Evolutionary conservation across 1,140 invertebrate genomes (phyloP).

Genomic region (Brachionus asplanchnoidis): DNA sequence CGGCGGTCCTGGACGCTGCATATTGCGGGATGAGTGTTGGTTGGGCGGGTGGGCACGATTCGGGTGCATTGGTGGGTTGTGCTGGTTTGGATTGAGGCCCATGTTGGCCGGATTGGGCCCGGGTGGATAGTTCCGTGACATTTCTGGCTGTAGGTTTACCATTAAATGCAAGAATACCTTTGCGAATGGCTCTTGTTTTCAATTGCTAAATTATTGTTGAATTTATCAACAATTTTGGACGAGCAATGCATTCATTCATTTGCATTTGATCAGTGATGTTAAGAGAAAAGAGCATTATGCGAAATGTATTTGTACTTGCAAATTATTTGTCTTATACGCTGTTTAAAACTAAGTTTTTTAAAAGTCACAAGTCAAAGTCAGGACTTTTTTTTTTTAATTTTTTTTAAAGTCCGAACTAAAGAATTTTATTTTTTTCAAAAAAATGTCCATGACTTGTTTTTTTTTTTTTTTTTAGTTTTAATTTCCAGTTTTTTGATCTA

Average conservation of each 20-base stretch:
- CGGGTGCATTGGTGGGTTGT: background rate
- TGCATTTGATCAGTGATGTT: too few species aligned
- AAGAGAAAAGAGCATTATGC: too few species aligned
- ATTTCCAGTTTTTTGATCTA: too few species aligned
- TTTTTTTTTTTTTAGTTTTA: too few species aligned
- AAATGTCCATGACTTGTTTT: too few species aligned
- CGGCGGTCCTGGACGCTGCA: background rate
- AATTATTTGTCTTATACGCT: too few species aligned
- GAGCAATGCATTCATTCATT: too few species aligned
- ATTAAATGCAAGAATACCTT: background rate
- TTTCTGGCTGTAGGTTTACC: slow-evolving; percentile 19
- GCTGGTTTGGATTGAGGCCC: background rate
- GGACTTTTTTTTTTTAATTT: too few species aligned
- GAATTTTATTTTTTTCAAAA: too few species aligned
- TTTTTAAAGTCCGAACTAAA: too few species aligned
- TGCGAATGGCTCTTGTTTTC: background rate
- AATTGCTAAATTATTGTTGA: background rate
- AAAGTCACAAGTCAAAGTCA: background rate
- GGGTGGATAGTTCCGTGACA: slow-evolving; percentile 9
- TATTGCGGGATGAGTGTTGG: background rate
- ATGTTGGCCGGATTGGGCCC: background rate
- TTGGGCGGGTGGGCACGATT: background rate
- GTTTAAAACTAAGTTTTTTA: too few species aligned
- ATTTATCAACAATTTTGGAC: background rate
- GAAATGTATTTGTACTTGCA: too few species aligned